Evolutionary conservation across 2,797 vertebrate species (phyloP).

Genomic region (Xenentodon cancila): DNA sequence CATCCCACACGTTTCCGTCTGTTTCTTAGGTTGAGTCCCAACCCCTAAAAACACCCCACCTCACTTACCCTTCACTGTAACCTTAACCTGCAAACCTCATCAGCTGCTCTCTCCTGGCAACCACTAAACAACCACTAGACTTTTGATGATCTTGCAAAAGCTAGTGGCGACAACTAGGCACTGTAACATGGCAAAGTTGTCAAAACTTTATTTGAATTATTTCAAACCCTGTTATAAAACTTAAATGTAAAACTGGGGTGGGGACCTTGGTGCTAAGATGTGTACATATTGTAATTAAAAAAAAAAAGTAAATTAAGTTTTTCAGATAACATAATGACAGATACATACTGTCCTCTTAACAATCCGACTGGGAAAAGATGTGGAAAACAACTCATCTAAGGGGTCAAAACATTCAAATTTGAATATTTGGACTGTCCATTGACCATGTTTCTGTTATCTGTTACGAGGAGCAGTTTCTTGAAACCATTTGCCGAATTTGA

Average conservation of each 20-base stretch:
- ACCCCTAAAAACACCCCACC: slow-evolving; percentile 10
- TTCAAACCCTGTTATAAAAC: slow-evolving; percentile 46
- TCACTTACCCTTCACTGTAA: slow-evolving; percentile 33
- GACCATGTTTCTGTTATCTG: not conserved
- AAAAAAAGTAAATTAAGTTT: too few relatives aligned
- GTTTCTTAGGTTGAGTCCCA: slow-evolving; percentile 14
- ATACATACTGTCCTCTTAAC: not conserved
- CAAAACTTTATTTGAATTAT: slow-evolving; percentile 33
- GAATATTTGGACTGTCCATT: slow-evolving; percentile 3
- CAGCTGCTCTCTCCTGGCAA: slow-evolving; percentile 13
- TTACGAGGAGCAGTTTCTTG: not conserved
- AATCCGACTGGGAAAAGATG: not conserved
- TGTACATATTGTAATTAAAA: slow-evolving; percentile 52
- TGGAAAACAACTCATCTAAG: slow-evolving; percentile 2
- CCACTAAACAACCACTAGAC: slow-evolving; percentile 8
- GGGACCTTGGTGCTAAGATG: not conserved
- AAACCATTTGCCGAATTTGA: slow-evolving; percentile 8
- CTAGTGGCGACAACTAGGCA: not conserved
- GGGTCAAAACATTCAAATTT: not conserved
- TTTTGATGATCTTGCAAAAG: slow-evolving; percentile 19
- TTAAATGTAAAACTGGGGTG: slow-evolving; percentile 27
- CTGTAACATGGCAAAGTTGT: not conserved
- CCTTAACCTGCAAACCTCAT: slow-evolving; percentile 13
- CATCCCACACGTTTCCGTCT: slow-evolving; percentile 12
- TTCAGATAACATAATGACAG: not conserved